Conservation (phyloP, 2,113 vertebrate species). For the Ochotona princeps region DNA sequence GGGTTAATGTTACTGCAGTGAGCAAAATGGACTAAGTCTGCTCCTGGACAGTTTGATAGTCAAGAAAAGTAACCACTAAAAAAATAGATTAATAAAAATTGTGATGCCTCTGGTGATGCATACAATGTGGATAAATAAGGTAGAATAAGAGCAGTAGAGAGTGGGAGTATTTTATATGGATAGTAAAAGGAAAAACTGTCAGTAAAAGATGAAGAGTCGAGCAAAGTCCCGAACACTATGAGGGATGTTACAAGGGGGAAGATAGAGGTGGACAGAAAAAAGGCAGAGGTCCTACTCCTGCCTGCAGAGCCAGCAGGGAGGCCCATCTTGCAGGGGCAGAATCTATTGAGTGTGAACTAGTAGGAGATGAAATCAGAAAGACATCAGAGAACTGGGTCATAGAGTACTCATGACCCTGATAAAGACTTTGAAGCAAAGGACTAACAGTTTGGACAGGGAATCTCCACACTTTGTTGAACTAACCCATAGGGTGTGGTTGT, state of each 20-base stretch:
- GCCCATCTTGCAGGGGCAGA: neutral
- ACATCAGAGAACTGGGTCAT: neutral
- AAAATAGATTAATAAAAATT: slow-evolving; percentile 20
- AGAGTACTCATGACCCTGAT: neutral
- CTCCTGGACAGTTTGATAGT: slow-evolving; percentile 24
- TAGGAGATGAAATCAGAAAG: neutral
- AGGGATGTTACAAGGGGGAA: neutral
- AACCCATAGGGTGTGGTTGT: neutral
- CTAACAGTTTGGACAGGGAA: neutral
- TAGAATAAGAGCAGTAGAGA: neutral
- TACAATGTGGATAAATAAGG: neutral
- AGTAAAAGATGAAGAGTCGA: neutral
- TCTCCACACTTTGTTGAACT: neutral
- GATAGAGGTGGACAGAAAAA: neutral
- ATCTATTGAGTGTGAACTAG: neutral
- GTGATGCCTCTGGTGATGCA: neutral
- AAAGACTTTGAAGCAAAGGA: neutral
- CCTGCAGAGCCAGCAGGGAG: neutral
- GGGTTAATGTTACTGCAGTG: neutral
- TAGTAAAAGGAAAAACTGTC: neutral
- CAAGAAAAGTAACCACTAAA: neutral
- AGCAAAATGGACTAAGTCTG: slow-evolving; percentile 1
- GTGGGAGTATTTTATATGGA: slow-evolving; percentile 6
- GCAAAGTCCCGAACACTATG: neutral
- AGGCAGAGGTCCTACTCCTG: neutral